Evolutionary conservation across 2,888 invertebrate genomes (phyloP).

Genomic region (Nymphalis c-album): DNA sequence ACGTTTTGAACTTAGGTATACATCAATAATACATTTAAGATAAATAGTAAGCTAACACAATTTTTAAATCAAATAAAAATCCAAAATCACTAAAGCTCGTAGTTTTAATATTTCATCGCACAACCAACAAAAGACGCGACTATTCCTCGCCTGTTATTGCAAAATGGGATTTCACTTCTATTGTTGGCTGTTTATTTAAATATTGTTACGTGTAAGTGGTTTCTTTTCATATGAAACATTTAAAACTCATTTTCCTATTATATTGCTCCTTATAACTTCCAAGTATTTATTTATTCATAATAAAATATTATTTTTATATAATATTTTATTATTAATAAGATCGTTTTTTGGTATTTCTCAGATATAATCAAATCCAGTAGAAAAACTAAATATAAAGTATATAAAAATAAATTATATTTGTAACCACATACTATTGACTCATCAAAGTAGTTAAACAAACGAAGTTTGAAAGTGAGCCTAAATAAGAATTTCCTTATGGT

Average conservation of each 20-base stretch:
- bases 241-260: neutral
- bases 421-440: too few relatives aligned
- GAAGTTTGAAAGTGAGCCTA: constrained; percentile 9
- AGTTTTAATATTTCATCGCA: constrained; percentile 14
- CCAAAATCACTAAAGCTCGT: neutral
- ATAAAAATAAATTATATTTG: too few relatives aligned
- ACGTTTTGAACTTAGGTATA: too few relatives aligned
- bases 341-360: too few relatives aligned
- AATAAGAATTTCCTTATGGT: constrained; percentile 35
- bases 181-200: constrained; percentile 14
- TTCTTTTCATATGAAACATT: neutral
- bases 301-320: too few relatives aligned
- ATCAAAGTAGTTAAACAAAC: neutral
- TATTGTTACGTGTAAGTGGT: neutral
- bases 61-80: neutral
- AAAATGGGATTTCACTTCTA: constrained; percentile 14
- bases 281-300: too few relatives aligned
- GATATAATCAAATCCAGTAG: too few relatives aligned
- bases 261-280: neutral
- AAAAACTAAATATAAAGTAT: too few relatives aligned
- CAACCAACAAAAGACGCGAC: constrained; percentile 16
- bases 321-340: too few relatives aligned
- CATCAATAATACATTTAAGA: neutral
- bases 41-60: neutral
- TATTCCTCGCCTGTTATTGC: constrained; percentile 15